Conservation (phyloP, 23 tunicate species). For the Styela plicata region DNA sequence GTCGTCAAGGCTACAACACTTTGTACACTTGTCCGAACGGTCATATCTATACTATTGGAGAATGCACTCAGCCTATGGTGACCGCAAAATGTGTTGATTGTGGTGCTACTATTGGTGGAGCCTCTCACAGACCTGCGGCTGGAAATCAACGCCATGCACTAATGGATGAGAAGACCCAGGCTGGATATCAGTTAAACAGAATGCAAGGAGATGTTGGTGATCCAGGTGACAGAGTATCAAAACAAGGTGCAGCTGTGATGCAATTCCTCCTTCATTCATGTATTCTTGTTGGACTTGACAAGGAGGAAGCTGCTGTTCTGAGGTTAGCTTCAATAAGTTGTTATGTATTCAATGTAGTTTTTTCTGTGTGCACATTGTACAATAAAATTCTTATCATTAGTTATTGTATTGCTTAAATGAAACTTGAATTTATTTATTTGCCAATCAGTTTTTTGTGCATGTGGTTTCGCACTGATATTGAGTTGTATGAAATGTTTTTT, state of each 20-base stretch:
- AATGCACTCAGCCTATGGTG: conserved; percentile 52
- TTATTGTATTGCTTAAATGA: no score
- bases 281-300: conserved; percentile 33
- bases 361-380: neutral
- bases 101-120: conserved; percentile 44
- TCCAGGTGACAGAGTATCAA: conserved; percentile 52
- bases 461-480: no score
- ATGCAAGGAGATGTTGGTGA: conserved; percentile 7
- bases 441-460: no score
- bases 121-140: conserved; percentile 24
- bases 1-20: conserved; percentile 15
- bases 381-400: no score
- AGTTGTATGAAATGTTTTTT: no score
- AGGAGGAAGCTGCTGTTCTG: neutral
- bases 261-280: conserved; percentile 47
- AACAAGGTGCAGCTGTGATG: conserved; percentile 49
- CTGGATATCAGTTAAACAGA: conserved; percentile 47
- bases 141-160: conserved; percentile 42
- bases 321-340: conserved; percentile 4
- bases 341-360: neutral
- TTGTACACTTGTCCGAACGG: conserved; percentile 64
- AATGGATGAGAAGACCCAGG: conserved; percentile 53
- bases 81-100: conserved; percentile 54
- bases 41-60: conserved; percentile 65
- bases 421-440: no score